phyloP scores from a whole-genome alignment of 2,797 vertebrate species.

The Typhlichthys subterraneus region DNA sequence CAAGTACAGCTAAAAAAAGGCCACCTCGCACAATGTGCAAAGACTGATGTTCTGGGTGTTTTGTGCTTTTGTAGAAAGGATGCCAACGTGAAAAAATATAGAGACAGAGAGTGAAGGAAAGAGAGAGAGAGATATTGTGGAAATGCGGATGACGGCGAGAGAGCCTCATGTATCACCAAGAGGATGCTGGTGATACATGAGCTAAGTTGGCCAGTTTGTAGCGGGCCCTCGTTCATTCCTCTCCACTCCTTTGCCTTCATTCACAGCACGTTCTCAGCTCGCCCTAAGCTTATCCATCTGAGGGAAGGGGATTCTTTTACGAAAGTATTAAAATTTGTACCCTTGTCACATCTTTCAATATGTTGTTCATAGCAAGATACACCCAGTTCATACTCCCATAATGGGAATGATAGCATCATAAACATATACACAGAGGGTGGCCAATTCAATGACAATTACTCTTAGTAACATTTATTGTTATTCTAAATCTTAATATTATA shows the following conservation, averaged over 20 bases:
- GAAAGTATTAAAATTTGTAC: slow-evolving; percentile 66
- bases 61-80: slow-evolving; percentile 27
- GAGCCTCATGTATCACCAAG: slow-evolving; percentile 33
- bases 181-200: slow-evolving; percentile 34
- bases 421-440: too few relatives aligned
- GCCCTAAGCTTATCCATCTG: slow-evolving; percentile 41
- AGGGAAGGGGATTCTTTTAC: slow-evolving; percentile 49
- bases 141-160: not conserved
- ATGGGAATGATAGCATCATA: too few relatives aligned
- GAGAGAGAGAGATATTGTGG: not conserved
- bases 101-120: not conserved
- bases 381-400: slow-evolving; percentile 31
- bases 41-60: slow-evolving; percentile 24
- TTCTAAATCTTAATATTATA: not conserved
- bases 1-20: slow-evolving; percentile 26
- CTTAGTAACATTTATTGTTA: not conserved
- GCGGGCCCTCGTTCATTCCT: slow-evolving; percentile 43
- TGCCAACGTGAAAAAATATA: slow-evolving; percentile 17
- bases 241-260: slow-evolving; percentile 31
- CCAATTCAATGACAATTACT: slow-evolving; percentile 10
- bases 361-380: slow-evolving; percentile 42
- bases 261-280: slow-evolving; percentile 41
- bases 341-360: slow-evolving; percentile 64
- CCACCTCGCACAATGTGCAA: slow-evolving; percentile 36
- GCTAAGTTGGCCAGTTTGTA: slow-evolving; percentile 30